Conservation (phyloP, 2,888 invertebrate species). For the Chrysopilus asiliformis region DNA sequence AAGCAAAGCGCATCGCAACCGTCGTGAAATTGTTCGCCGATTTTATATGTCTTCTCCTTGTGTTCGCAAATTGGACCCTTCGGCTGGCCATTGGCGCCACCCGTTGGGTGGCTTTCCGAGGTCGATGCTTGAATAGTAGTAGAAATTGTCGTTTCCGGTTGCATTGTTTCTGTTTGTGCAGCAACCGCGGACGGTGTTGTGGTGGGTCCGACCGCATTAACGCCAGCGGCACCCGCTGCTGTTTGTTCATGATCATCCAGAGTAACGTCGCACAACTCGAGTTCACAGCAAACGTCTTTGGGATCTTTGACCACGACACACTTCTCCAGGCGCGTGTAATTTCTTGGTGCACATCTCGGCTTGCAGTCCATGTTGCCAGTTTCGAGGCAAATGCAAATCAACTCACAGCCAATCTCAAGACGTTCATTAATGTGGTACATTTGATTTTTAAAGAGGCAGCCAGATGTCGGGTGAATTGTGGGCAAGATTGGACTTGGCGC, state of each 20-base stretch:
- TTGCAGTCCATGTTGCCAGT: slow-evolving; percentile 60
- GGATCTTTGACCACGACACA: slow-evolving; percentile 75
- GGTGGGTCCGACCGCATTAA: slow-evolving; percentile 16
- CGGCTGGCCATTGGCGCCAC: too few species aligned
- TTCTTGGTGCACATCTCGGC: slow-evolving; percentile 50
- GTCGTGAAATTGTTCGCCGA: slow-evolving; percentile 66
- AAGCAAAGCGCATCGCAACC: slow-evolving; percentile 67
- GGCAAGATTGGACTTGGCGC: slow-evolving; percentile 4
- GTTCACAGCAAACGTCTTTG: slow-evolving; percentile 69
- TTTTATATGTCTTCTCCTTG: slow-evolving; percentile 27
- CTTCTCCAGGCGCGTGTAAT: slow-evolving; percentile 47
- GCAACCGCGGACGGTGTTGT: slow-evolving; percentile 10
- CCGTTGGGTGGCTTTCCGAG: too few species aligned
- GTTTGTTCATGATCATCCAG: slow-evolving; percentile 58
- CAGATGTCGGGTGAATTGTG: slow-evolving; percentile 1
- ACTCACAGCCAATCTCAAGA: slow-evolving; percentile 68
- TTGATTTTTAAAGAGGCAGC: slow-evolving; percentile 40
- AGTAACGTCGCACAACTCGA: slow-evolving; percentile 75
- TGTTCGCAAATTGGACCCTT: slow-evolving; percentile 20
- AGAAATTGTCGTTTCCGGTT: too few species aligned
- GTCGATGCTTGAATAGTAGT: too few species aligned
- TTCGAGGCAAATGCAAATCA: slow-evolving; percentile 61
- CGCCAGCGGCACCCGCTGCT: too few species aligned
- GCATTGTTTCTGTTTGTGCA: slow-evolving; percentile 12
- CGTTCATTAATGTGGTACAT: slow-evolving; percentile 57